These are phyloP conservation scores for Eubasilissa splendida DNA, from an alignment of 2,888 invertebrate genomes.

Conservation along the genomic window DNA sequence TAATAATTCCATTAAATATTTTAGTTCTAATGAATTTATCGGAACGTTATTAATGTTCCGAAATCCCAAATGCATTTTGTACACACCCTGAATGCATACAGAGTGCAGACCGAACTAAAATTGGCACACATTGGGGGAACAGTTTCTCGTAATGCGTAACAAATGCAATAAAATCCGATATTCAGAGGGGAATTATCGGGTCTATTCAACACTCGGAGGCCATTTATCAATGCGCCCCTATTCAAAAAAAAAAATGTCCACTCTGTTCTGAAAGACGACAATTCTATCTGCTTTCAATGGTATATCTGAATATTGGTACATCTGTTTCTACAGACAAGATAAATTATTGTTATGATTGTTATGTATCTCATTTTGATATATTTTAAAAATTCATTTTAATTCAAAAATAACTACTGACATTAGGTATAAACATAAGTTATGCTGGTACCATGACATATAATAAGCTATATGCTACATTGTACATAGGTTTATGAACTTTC, in stretches of 20 bases:
- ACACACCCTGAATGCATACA: conserved; percentile 14
- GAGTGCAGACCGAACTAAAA: conserved; percentile 13
- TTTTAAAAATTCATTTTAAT: too few species aligned
- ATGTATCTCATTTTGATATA: too few species aligned
- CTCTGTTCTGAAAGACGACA: neutral
- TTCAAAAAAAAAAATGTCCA: conserved; percentile 25
- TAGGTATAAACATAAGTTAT: too few species aligned
- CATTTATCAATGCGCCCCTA: conserved; percentile 47
- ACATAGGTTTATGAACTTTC: too few species aligned
- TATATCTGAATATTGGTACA: conserved; percentile 3
- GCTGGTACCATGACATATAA: too few species aligned
- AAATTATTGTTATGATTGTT: neutral
- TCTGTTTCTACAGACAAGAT: conserved; percentile 11
- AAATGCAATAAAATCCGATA: conserved; percentile 53
- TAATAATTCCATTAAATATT: too few species aligned
- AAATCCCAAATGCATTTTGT: neutral
- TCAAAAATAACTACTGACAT: too few species aligned
- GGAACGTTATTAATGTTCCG: neutral
- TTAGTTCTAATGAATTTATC: too few species aligned
- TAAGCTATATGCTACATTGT: too few species aligned
- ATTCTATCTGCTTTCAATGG: neutral
- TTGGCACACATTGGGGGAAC: conserved; percentile 32
- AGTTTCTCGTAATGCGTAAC: conserved; percentile 44
- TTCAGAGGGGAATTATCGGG: conserved; percentile 49
- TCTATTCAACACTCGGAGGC: conserved; percentile 47